Evolutionary conservation across 1,140 invertebrate species (phyloP).

Genomic region (Rhagoletis zephyria): DNA sequence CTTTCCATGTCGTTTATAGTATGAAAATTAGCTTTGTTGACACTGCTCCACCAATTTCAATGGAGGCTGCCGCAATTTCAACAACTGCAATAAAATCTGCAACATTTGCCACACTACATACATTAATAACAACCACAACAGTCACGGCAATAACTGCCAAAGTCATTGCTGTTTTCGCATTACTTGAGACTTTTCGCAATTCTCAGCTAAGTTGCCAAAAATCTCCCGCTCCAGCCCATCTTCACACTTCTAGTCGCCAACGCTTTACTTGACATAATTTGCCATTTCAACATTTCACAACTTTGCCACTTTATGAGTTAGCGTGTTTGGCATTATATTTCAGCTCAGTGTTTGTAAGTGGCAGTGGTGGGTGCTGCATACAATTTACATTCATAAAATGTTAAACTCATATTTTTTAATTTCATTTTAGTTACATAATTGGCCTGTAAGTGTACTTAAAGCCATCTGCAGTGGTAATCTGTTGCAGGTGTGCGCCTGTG

Average conservation of each 20-base stretch:
- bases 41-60: background rate
- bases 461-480: conserved; percentile 24
- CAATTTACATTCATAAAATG: conserved; percentile 42
- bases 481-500: conserved; percentile 5
- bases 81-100: background rate
- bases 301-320: conserved; percentile 33
- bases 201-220: background rate
- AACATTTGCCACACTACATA: background rate
- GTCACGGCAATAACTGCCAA: background rate
- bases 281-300: background rate
- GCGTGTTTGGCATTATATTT: conserved; percentile 13
- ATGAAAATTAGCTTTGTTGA: conserved; percentile 26
- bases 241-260: background rate
- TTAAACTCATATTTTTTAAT: conserved; percentile 46
- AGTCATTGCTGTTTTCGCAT: background rate
- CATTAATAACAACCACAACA: background rate
- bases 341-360: background rate
- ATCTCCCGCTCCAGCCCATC: background rate
- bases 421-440: conserved; percentile 37
- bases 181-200: conserved; percentile 22
- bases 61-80: background rate
- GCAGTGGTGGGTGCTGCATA: background rate
- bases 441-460: conserved; percentile 4
- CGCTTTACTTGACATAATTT: background rate
- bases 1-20: background rate